Conservation (phyloP, 2,113 vertebrate species). For the Perognathus longimembris region DNA sequence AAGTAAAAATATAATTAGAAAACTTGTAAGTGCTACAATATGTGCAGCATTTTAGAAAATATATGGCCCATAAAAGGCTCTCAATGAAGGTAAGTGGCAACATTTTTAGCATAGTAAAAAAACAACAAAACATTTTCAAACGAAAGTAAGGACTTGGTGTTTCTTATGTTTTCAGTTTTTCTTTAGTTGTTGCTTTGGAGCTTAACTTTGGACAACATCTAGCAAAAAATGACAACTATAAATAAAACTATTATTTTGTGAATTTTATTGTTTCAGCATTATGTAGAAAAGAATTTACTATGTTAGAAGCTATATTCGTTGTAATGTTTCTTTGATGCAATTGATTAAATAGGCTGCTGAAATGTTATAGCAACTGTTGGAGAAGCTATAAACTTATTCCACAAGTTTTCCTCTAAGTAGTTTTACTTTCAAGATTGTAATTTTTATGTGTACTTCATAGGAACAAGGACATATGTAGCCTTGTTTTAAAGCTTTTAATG, state of each 20-base stretch:
- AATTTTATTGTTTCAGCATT: background rate
- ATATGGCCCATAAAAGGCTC: background rate
- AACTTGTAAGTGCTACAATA: background rate
- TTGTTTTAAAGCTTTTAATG: background rate
- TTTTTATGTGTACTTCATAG: background rate
- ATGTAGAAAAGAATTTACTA: background rate
- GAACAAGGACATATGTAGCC: background rate
- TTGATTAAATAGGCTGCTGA: background rate
- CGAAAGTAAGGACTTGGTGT: background rate
- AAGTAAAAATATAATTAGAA: conserved; percentile 32
- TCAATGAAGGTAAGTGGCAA: background rate
- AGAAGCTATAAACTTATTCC: background rate
- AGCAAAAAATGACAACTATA: conserved; percentile 9
- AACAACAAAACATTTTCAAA: background rate
- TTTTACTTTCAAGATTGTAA: background rate
- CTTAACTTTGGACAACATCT: background rate
- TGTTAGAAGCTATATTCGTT: background rate
- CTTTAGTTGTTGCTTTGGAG: background rate
- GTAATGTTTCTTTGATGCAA: background rate
- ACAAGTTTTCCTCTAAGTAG: background rate
- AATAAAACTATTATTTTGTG: background rate
- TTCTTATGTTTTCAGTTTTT: background rate
- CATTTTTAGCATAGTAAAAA: background rate
- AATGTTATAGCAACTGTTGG: background rate
- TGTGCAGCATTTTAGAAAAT: background rate